Conservation (phyloP, 2,113 vertebrate species). For the Elaphurus davidianus region DNA sequence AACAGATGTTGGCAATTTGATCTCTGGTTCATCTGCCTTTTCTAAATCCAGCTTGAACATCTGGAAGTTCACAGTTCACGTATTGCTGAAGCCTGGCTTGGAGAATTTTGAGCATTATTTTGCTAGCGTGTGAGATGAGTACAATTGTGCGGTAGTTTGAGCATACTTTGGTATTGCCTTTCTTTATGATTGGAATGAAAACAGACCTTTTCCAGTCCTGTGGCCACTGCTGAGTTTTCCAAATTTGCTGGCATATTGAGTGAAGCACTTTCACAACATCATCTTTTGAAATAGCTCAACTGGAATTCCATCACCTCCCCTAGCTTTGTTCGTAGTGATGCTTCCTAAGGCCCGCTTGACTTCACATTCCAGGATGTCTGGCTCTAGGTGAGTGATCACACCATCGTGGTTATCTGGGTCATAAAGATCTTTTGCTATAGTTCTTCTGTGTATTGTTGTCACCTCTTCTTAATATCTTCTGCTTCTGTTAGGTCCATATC, state of each 20-base stretch:
- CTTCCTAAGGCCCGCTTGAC: background rate
- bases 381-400: background rate
- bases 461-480: background rate
- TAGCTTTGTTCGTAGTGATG: background rate
- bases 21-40: background rate
- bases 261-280: background rate
- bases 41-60: background rate
- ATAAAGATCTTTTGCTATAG: background rate
- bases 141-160: background rate
- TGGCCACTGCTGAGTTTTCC: background rate
- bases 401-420: background rate
- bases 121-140: background rate
- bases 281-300: background rate
- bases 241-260: background rate
- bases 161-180: background rate
- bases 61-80: accelerated
- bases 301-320: background rate
- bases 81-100: background rate
- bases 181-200: background rate
- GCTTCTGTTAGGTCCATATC: background rate
- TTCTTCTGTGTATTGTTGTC: background rate
- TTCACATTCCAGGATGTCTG: background rate
- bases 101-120: background rate
- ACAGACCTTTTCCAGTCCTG: background rate
- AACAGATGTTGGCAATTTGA: background rate